These are phyloP conservation scores for Hippoglossus hippoglossus DNA, from an alignment of 2,797 vertebrate genomes.

Conservation along the genomic window DNA sequence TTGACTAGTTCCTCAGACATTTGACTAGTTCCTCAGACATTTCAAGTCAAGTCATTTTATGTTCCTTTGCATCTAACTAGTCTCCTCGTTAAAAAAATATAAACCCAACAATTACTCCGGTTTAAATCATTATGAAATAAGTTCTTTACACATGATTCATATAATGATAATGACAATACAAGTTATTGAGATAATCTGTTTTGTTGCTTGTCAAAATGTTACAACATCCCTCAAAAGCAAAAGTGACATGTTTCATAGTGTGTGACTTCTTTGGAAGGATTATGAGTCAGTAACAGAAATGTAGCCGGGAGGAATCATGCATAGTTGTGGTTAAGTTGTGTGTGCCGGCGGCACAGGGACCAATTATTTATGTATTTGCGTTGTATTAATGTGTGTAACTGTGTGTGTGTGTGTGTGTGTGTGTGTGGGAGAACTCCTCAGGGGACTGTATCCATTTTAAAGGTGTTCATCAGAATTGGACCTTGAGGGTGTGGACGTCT, in stretches of 20 bases:
- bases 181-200: not conserved
- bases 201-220: not conserved
- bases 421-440: not conserved
- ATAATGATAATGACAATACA: too few species aligned
- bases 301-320: not conserved
- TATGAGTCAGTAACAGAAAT: not conserved
- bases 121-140: too few species aligned
- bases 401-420: slow-evolving; percentile 22
- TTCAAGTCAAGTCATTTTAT: too few species aligned
- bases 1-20: too few species aligned
- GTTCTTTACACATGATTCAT: too few species aligned
- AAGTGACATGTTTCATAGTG: not conserved
- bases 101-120: too few species aligned
- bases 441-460: slow-evolving; percentile 36
- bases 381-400: slow-evolving; percentile 32
- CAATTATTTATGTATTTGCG: too few species aligned
- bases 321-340: not conserved
- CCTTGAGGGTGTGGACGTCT: slow-evolving; percentile 45
- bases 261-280: too few species aligned
- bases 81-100: too few species aligned
- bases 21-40: too few species aligned
- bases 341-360: not conserved
- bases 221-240: not conserved
- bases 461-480: slow-evolving; percentile 46
- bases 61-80: too few species aligned